Percentiles rank a stretch among this genome's conserved stretches.
phyloP scores from a whole-genome alignment of 2,113 vertebrate genomes.

The Thamnaconus septentrionalis region DNA sequence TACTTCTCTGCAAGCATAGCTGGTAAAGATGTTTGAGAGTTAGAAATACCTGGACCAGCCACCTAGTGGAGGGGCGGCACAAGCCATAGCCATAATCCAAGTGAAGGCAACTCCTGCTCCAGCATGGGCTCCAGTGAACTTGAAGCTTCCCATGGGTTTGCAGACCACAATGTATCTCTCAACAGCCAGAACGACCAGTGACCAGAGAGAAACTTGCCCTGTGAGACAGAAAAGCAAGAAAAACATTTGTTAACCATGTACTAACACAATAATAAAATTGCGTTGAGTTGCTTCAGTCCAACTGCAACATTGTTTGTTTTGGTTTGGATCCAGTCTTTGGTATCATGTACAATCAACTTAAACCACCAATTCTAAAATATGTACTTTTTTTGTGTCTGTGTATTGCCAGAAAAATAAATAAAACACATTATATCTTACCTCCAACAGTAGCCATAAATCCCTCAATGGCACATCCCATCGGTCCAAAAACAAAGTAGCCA shows the following conservation, averaged over 20 bases:
- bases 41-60: too few relatives aligned
- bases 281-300: too few relatives aligned
- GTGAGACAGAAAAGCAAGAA: not conserved
- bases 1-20: too few relatives aligned
- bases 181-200: slow-evolving; percentile 79
- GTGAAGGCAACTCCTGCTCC: slow-evolving; percentile 74
- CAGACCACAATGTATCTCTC: slow-evolving; percentile 82
- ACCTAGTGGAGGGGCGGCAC: too few relatives aligned
- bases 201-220: slow-evolving; percentile 81
- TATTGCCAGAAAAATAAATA: too few relatives aligned
- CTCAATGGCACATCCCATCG: slow-evolving; percentile 63
- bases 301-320: too few relatives aligned
- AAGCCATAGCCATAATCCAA: slow-evolving; percentile 75
- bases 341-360: too few relatives aligned
- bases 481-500: slow-evolving; percentile 73
- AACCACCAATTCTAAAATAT: too few relatives aligned
- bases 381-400: too few relatives aligned
- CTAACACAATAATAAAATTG: too few relatives aligned
- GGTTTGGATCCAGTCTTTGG: too few relatives aligned
- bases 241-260: not conserved
- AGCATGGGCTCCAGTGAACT: slow-evolving; percentile 72
- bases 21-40: too few relatives aligned
- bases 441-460: slow-evolving; percentile 79
- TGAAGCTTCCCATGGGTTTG: slow-evolving; percentile 84
- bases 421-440: slow-evolving; percentile 49